Base-by-base conservation (phyloP, 2,113 vertebrate genomes). In the Psilopogon haemacephalus region DNA sequence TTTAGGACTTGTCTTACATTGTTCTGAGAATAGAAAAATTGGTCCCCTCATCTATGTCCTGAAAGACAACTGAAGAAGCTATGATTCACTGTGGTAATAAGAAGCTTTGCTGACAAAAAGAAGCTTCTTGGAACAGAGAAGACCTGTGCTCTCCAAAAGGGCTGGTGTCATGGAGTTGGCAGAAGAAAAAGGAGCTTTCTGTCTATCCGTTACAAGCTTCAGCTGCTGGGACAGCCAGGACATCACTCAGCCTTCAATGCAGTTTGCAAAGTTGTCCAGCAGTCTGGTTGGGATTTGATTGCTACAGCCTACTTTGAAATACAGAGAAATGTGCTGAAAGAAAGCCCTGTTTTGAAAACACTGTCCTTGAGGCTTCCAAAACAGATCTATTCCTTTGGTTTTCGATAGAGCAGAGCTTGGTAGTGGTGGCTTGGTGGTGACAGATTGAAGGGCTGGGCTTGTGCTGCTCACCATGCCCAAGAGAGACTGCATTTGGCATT, bases 91-190 rank as follows among this genome's bases (percentile, higher is more conserved):
- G 7, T 0, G 3, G 24, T 3, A 23, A 62, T 9, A 48, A 7
- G 30, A 86, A 70, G 6, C 3, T 2, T 13, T 90, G 52, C 52
- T 91, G 74, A 48, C 19, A 4, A 12, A n/a, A n/a, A n/a, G n/a
- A 46, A 50, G 9, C 14, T 89, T 63, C 46, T 70, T 0, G 1
- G 27, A 68, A 60, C 18, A 38, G 50, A 54, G n/a, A 35, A 38
- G 21, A 78, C 16, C 15, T 50, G 12, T 64, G 7, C 42, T 71
- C 32, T 52, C 59, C 1, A 0, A 1, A 5, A 30, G 5, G 12
- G 12, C 7, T 8, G 7, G 5, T 4, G 6, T 48, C 13, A 7
- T 5, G 9, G 55, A 30, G 28, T 44, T 0, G 0, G 23, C 50
- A 77, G 60, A 32, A 63, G 13, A 7, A 74, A 75, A 24, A 65